Evolutionary conservation across 2,113 vertebrate genomes (phyloP).

Genomic region (Nesoenas mayeri): DNA sequence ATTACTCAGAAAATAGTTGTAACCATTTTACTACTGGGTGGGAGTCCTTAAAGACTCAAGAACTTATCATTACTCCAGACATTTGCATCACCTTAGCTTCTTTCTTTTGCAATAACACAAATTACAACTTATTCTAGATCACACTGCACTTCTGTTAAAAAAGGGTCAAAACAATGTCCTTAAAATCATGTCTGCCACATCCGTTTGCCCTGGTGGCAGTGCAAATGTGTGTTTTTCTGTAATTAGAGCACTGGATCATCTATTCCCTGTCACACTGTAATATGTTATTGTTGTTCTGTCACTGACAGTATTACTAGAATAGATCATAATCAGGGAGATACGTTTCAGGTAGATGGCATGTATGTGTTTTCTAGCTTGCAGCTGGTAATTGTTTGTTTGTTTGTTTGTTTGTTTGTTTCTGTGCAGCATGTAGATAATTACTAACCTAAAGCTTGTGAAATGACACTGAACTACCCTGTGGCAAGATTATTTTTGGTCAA

Average conservation of each 20-base stretch:
- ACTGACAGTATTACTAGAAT: not conserved
- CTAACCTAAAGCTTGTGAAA: not conserved
- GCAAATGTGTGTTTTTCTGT: not conserved
- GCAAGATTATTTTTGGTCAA: not conserved
- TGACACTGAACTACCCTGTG: not conserved
- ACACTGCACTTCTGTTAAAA: not conserved
- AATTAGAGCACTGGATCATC: not conserved
- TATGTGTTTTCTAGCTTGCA: not conserved
- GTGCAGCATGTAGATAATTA: not conserved
- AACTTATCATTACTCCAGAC: not conserved
- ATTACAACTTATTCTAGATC: not conserved
- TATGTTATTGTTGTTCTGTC: not conserved
- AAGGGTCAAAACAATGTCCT: not conserved
- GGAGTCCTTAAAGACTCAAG: not conserved
- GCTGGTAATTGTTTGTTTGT: not conserved
- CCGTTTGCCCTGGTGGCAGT: accelerated
- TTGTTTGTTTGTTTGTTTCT: not conserved
- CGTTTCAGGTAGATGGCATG: not conserved
- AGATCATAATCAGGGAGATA: not conserved
- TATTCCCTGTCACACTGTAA: not conserved
- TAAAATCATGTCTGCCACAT: not conserved
- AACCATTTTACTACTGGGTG: not conserved
- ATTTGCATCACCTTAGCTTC: not conserved
- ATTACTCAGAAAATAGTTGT: not conserved
- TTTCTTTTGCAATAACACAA: not conserved